These are phyloP conservation scores for Drosophila longiperda DNA, from an alignment of 2,888 invertebrate species.

Conservation along the genomic window DNA sequence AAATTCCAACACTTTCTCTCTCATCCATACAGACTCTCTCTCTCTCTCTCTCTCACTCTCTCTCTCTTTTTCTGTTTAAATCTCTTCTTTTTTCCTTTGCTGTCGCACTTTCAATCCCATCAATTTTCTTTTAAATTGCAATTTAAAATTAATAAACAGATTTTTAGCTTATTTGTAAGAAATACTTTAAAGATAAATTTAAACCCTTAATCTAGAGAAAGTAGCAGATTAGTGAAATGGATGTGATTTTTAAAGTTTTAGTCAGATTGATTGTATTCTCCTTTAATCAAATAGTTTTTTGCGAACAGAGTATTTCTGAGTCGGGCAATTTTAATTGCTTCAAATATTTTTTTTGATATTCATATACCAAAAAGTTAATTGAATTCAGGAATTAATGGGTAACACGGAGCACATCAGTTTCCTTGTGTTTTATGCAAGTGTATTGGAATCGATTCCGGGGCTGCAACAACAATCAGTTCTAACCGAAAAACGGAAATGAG, in stretches of 20 bases:
- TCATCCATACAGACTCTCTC: background rate
- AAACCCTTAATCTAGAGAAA: background rate
- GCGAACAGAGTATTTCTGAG: background rate
- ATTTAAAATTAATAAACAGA: background rate
- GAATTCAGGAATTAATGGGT: background rate
- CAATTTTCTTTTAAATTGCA: background rate
- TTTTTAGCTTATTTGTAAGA: background rate
- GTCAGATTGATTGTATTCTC: background rate
- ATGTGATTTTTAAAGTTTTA: background rate
- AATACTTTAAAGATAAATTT: background rate
- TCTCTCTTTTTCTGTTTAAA: background rate
- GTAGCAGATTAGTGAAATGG: background rate
- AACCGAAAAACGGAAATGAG: constrained; percentile 65
- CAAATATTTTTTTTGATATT: background rate
- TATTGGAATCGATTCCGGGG: constrained; percentile 24
- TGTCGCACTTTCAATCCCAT: background rate
- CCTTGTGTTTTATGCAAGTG: constrained; percentile 24
- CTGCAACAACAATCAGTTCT: constrained; percentile 3
- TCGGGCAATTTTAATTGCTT: background rate
- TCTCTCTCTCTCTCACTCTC: background rate
- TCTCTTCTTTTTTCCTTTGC: background rate
- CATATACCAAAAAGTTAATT: background rate
- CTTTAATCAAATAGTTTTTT: background rate
- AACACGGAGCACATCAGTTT: constrained; percentile 7
- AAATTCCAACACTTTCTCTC: constrained; percentile 11